Percentiles rank a stretch among this genome's conserved stretches.
phyloP scores from a whole-genome alignment of 2,797 vertebrate genomes.

The Silurus aristotelis region DNA sequence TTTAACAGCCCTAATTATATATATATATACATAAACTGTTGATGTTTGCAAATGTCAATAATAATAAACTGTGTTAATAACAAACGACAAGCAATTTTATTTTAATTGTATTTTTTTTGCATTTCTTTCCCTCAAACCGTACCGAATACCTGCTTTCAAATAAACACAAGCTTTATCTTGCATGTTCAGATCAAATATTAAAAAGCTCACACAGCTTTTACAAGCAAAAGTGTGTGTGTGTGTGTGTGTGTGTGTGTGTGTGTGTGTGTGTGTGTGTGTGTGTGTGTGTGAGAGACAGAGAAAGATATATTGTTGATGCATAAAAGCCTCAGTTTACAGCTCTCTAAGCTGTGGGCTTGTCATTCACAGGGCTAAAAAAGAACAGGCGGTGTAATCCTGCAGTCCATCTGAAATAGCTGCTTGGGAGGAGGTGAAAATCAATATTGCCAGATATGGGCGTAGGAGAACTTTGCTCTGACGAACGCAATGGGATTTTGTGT shows the following conservation, averaged over 20 bases:
- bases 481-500: constrained; percentile 60
- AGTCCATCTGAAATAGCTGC: constrained; percentile 53
- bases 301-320: constrained; percentile 44
- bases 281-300: neutral
- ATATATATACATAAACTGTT: too few relatives aligned
- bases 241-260: neutral
- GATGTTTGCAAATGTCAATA: too few relatives aligned
- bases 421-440: constrained; percentile 68
- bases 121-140: too few relatives aligned
- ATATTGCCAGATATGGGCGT: constrained; percentile 78
- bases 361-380: constrained; percentile 51
- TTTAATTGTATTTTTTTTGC: too few relatives aligned
- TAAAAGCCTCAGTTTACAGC: constrained; percentile 37
- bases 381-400: constrained; percentile 43
- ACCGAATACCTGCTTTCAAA: neutral
- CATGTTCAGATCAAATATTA: constrained; percentile 34
- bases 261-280: neutral
- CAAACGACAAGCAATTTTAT: too few relatives aligned
- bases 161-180: constrained; percentile 10
- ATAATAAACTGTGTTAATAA: too few relatives aligned
- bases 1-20: too few relatives aligned
- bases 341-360: constrained; percentile 50
- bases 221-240: neutral
- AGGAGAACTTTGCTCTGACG: constrained; percentile 80
- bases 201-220: constrained; percentile 18